Evolutionary conservation across 1,140 invertebrate genomes (phyloP), one percentile per base, ranked within the genome.

Genomic region (Tetramorium parvispinum): DNA sequence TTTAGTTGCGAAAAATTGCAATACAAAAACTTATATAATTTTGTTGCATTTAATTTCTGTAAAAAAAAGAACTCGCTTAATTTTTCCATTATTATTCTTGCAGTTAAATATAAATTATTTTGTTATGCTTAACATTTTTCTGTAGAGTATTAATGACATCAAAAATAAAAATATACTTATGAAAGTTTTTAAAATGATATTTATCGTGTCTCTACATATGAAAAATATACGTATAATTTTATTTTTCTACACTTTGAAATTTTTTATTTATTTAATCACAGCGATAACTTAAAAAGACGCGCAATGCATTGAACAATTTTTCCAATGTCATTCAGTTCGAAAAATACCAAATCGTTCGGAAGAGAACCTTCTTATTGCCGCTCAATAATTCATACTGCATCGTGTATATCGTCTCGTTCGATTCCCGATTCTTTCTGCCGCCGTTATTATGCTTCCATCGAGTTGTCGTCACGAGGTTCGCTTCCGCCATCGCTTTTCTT

Each of bases 361-460:
- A 66, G 32, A 75, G 18, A 53, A 21, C 10, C n/a, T 37, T 51
- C 18, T 66, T 66, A 66, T 65, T 37, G 57, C 24, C 24, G 27
- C 27, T 79, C 32, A 79, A 79, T 66, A 66, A 68, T 79, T 79
- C 59, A 49, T 65, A 18, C 43, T 21, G 18, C 76, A 65, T 37
- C 16, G 57, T 73, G 68, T 61, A 61, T 43, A 24, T 32, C 61
- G 27, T 66, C 16, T 63, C 40, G 21, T 77, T 63, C 75, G 57
- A 77, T 77, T 76, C 53, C n/a, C 57, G 57, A 78, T 59, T 78
- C 57, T 65, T 46, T 32, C 43, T 32, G 43, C 18, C 18, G 57
- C 40, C 27, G 24, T 65, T 65, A 78, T 65, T 78, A 65, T 59
- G 40, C 18, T 75, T 11, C 27, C 46, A 11, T 8, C 55, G 59